These are phyloP conservation scores for Phasianus colchicus DNA, from an alignment of 2,113 vertebrate species.

Conservation along the genomic window DNA sequence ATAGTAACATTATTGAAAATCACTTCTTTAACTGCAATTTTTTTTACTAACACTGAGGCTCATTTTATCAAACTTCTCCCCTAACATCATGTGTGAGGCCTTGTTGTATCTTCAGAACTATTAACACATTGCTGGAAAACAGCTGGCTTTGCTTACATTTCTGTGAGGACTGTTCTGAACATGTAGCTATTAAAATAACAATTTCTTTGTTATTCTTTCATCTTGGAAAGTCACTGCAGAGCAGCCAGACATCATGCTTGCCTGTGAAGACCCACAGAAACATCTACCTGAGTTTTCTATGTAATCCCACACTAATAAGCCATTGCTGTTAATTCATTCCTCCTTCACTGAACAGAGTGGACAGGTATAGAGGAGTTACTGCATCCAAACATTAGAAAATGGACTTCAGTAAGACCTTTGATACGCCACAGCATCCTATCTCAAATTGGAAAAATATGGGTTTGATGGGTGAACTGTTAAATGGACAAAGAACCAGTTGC, in stretches of 20 bases:
- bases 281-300: not conserved
- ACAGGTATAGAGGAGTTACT: accelerated
- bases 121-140: not conserved
- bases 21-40: constrained; percentile 41
- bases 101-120: not conserved
- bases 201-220: not conserved
- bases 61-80: not conserved
- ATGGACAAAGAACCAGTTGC: no score
- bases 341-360: not conserved
- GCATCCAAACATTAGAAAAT: not conserved
- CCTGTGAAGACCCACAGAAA: accelerated
- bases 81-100: not conserved
- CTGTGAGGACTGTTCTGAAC: not conserved
- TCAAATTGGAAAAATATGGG: no score
- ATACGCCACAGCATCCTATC: no score
- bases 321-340: not conserved
- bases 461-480: no score
- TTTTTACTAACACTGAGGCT: not conserved
- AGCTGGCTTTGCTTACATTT: not conserved
- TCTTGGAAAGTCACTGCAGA: not conserved
- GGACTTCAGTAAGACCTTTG: no score
- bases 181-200: constrained; percentile 13
- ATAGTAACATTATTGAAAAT: constrained; percentile 64
- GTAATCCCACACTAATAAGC: not conserved
- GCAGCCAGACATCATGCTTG: not conserved